A percentile compares a stretch with the other conserved stretches of the same genome.
Conservation (phyloP, 2,888 invertebrate species). For the Kuschelorhynchus macadamiae region DNA sequence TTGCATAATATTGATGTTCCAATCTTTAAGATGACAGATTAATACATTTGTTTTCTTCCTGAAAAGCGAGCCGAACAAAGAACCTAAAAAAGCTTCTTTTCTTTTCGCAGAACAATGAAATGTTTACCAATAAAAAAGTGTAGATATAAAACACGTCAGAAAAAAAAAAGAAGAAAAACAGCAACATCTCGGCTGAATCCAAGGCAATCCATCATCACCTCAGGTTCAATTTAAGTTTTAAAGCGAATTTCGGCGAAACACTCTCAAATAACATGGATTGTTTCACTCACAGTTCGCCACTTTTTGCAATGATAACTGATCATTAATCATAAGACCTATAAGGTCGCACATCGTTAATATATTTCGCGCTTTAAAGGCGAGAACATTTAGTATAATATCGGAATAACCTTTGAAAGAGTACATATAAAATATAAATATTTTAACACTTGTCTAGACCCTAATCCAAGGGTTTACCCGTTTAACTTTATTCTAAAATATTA, state of each 20-base stretch:
- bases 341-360: slow-evolving; percentile 53
- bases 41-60: no score
- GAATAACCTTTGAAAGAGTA: no score
- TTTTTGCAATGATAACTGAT: slow-evolving; percentile 49
- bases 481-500: no score
- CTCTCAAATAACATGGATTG: slow-evolving; percentile 49
- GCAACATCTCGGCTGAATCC: slow-evolving; percentile 30
- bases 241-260: slow-evolving; percentile 22
- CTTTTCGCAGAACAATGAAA: no score
- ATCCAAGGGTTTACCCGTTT: no score
- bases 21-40: no score
- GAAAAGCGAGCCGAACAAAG: no score
- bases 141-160: slow-evolving; percentile 15
- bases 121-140: slow-evolving; percentile 24
- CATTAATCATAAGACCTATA: slow-evolving; percentile 57
- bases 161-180: slow-evolving; percentile 15
- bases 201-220: slow-evolving; percentile 43
- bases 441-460: no score
- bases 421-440: no score
- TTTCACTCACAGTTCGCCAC: slow-evolving; percentile 54
- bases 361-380: slow-evolving; percentile 53
- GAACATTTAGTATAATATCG: no score
- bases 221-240: slow-evolving; percentile 43
- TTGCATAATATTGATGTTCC: no score
- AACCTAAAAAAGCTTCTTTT: no score